A percentile compares a stretch with the other conserved stretches of the same genome.
These are phyloP conservation scores for Heliconius aoede DNA, from an alignment of 2,888 invertebrate species.

Conservation along the genomic window DNA sequence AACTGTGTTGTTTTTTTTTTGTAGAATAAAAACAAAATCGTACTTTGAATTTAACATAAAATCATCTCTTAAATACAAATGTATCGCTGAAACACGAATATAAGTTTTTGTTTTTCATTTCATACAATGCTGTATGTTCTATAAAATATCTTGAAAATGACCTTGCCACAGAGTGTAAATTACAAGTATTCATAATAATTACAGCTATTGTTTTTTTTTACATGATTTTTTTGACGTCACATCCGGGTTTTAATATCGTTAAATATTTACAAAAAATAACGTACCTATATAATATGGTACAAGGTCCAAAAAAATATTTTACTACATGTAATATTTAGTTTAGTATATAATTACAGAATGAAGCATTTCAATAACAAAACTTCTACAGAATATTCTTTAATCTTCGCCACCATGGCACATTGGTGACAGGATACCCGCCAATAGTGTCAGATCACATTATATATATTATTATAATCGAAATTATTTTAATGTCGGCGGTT, in stretches of 20 bases:
- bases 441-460: not conserved
- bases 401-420: no score
- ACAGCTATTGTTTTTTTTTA: conserved; percentile 10
- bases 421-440: not conserved
- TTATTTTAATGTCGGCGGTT: not conserved
- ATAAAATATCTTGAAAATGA: conserved; percentile 1
- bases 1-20: no score
- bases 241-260: conserved; percentile 12
- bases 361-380: not conserved
- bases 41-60: no score
- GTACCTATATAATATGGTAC: not conserved
- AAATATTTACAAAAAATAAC: conserved; percentile 3
- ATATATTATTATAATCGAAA: not conserved
- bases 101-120: not conserved
- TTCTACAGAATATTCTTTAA: not conserved
- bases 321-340: not conserved
- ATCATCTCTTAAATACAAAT: not conserved
- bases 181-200: conserved; percentile 8
- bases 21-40: no score
- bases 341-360: not conserved
- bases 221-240: not conserved
- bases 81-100: not conserved
- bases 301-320: not conserved
- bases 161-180: conserved; percentile 17
- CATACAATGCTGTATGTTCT: not conserved